Percentiles rank a stretch among this genome's conserved stretches.
Evolutionary conservation across 1,140 invertebrate species (phyloP).

Genomic region (Drosophila virilis): DNA sequence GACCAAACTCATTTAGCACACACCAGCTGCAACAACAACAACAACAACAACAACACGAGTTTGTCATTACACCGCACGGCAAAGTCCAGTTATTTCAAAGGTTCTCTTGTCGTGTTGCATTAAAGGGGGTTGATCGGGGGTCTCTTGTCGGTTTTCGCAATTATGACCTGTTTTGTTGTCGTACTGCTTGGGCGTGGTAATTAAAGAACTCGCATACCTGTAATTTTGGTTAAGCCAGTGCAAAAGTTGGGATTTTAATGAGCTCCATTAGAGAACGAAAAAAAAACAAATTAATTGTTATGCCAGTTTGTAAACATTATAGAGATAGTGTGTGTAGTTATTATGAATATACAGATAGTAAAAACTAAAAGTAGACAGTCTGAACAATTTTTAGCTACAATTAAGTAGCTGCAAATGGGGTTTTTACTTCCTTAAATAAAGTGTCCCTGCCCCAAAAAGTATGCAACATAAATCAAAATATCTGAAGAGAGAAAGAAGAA

Average conservation of each 20-base stretch:
- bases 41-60: slow-evolving; percentile 45
- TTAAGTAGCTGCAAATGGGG: too few species aligned
- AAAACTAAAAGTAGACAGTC: too few species aligned
- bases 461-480: not conserved
- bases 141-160: slow-evolving; percentile 35
- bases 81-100: slow-evolving; percentile 41
- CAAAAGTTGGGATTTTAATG: slow-evolving; percentile 16
- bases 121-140: too few species aligned
- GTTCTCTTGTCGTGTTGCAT: not conserved
- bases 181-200: slow-evolving; percentile 46
- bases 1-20: slow-evolving; percentile 64
- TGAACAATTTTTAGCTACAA: too few species aligned
- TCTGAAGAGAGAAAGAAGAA: not conserved
- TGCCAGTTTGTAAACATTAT: not conserved
- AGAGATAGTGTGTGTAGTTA: not conserved
- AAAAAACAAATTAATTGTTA: slow-evolving; percentile 2
- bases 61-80: slow-evolving; percentile 53
- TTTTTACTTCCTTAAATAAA: too few species aligned
- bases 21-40: slow-evolving; percentile 25
- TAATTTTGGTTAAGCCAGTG: slow-evolving; percentile 7
- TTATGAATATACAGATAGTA: too few species aligned
- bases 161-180: slow-evolving; percentile 56
- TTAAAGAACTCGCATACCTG: slow-evolving; percentile 18
- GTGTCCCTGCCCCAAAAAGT: not conserved
- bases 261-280: not conserved